Conservation (phyloP, 1,140 invertebrate genomes). For the Eupristina koningsbergeri region DNA sequence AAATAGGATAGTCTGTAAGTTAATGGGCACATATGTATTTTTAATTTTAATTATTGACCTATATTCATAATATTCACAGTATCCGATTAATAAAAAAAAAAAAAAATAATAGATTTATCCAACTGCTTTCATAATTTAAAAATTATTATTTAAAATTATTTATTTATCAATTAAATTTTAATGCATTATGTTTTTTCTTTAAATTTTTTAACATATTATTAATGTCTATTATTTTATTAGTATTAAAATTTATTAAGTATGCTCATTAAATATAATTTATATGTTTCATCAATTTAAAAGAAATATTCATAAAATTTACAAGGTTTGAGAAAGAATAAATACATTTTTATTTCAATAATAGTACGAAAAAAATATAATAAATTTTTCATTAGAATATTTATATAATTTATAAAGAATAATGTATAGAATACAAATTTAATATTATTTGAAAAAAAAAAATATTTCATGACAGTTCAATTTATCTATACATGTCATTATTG, state of each 20-base stretch:
- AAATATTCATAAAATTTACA: not conserved
- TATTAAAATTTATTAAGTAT: not conserved
- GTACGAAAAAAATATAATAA: not conserved
- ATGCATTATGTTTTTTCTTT: not conserved
- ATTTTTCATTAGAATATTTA: not conserved
- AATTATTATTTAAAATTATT: not conserved
- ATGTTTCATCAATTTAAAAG: not conserved
- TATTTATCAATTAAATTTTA: not conserved
- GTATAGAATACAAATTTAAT: no score
- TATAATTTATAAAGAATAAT: not conserved
- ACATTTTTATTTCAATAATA: not conserved
- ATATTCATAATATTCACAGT: no score
- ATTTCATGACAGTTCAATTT: not conserved
- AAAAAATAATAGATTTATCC: no score
- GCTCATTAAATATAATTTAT: not conserved
- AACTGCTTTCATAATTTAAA: no score
- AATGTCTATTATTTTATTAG: not conserved
- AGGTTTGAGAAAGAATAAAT: not conserved
- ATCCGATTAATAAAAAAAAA: no score
- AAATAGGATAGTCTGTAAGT: not conserved
- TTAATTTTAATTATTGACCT: not conserved
- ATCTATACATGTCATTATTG: no score
- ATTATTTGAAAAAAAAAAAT: not conserved
- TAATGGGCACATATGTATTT: not conserved
- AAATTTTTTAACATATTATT: not conserved